Conservation (phyloP, 2,888 invertebrate species). For the Scelioninae gen. 2 region DNA sequence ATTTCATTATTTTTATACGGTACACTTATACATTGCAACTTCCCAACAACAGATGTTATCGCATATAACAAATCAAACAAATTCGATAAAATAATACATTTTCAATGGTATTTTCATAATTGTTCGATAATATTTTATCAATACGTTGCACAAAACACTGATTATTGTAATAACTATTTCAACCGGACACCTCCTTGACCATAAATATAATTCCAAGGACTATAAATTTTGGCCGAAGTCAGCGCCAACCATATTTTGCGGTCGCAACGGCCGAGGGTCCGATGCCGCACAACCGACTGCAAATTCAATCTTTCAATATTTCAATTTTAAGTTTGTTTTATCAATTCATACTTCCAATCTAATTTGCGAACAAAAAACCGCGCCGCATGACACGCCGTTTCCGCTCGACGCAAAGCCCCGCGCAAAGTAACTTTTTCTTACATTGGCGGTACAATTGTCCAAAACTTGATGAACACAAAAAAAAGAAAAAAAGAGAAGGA, state of each 20-base stretch:
- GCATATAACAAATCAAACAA: too few species aligned
- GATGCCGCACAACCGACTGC: conserved; percentile 24
- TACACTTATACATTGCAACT: too few species aligned
- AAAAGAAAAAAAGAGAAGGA: conserved; percentile 28
- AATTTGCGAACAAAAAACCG: conserved; percentile 30
- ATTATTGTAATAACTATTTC: conserved; percentile 28
- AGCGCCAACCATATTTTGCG: conserved; percentile 40
- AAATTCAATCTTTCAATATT: conserved; percentile 51
- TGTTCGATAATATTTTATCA: too few species aligned
- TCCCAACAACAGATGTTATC: too few species aligned
- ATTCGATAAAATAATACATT: too few species aligned
- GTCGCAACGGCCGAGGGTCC: conserved; percentile 29
- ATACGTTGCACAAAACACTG: too few species aligned
- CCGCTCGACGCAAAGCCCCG: not conserved
- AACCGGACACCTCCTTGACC: conserved; percentile 20
- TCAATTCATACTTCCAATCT: conserved; percentile 52
- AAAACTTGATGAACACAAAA: too few species aligned
- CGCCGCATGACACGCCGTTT: conserved; percentile 18
- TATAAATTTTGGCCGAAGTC: conserved; percentile 41
- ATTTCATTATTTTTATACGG: too few species aligned
- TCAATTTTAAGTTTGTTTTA: conserved; percentile 52
- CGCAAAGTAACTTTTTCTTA: conserved; percentile 34
- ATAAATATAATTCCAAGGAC: conserved; percentile 36
- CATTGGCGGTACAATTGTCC: conserved; percentile 23
- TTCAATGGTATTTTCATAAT: too few species aligned